A percentile compares a stretch with the other conserved stretches of the same genome.
Evolutionary conservation across 2,797 vertebrate species (phyloP).

Genomic region (Chrysocyon brachyurus): DNA sequence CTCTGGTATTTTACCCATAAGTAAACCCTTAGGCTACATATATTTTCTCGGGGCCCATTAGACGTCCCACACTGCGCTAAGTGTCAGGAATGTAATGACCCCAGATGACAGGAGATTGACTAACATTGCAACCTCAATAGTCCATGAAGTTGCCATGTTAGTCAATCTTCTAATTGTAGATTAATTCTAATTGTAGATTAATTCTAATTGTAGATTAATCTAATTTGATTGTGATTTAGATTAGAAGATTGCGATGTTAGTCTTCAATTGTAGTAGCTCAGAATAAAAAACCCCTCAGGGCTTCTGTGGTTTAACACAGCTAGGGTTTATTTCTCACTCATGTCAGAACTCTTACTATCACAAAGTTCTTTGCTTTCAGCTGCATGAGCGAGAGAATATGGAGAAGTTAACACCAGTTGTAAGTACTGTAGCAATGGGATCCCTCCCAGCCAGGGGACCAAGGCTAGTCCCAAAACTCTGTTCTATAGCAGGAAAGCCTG

Average conservation of each 20-base stretch:
- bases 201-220: too few species aligned
- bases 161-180: too few species aligned
- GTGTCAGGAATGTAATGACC: neutral
- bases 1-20: neutral
- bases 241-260: too few species aligned
- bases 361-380: neutral
- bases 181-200: too few species aligned
- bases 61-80: neutral
- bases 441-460: neutral
- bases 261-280: too few species aligned
- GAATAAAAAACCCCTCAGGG: neutral
- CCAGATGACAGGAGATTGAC: neutral
- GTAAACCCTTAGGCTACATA: neutral
- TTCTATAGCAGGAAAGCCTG: neutral
- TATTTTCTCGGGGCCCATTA: neutral
- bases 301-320: neutral
- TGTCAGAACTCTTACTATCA: neutral
- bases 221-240: too few species aligned
- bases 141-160: too few species aligned
- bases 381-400: neutral
- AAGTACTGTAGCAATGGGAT: neutral
- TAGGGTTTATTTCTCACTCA: neutral
- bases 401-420: neutral
- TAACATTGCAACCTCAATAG: neutral
- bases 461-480: neutral